phyloP scores from a whole-genome alignment of 2,797 vertebrate genomes.

The Brachyrhaphis roseni region DNA sequence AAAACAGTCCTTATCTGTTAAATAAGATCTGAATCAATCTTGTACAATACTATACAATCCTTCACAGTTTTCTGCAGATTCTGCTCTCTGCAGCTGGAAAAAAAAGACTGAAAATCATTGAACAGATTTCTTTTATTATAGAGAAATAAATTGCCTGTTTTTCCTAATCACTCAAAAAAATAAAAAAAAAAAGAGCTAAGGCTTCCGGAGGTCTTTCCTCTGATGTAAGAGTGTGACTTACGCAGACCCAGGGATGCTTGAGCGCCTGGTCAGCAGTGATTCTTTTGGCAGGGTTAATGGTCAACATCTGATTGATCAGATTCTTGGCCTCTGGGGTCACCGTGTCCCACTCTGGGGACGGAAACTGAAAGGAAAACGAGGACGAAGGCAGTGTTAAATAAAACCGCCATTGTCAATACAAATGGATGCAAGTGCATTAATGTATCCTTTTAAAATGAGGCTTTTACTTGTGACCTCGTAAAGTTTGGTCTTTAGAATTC shows the following conservation, averaged over 20 bases:
- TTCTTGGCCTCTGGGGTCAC: conserved; percentile 99
- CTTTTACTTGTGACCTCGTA: too few species aligned
- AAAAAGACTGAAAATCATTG: not conserved
- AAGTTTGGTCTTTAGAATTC: not conserved
- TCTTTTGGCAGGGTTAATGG: conserved; percentile 98
- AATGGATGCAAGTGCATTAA: not conserved
- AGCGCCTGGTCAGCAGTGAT: conserved; percentile 98
- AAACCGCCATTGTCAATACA: not conserved
- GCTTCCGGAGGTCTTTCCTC: not conserved
- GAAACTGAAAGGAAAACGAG: conserved; percentile 83
- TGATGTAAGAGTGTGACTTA: conserved; percentile 79
- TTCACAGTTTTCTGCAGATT: too few species aligned
- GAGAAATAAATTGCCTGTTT: not conserved
- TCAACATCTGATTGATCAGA: conserved; percentile 99
- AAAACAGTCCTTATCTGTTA: not conserved
- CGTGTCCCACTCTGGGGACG: conserved; percentile 99
- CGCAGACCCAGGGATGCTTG: conserved; percentile 99
- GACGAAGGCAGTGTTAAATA: conserved; percentile 11
- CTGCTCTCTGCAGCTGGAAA: not conserved
- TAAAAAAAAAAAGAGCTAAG: not conserved
- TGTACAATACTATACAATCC: not conserved
- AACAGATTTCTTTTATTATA: not conserved
- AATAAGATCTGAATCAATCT: not conserved
- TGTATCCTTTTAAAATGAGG: not conserved
- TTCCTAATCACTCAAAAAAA: not conserved